These are phyloP conservation scores for Hirtodrosophila alboralis DNA, from an alignment of 2,888 invertebrate species.

Conservation along the genomic window DNA sequence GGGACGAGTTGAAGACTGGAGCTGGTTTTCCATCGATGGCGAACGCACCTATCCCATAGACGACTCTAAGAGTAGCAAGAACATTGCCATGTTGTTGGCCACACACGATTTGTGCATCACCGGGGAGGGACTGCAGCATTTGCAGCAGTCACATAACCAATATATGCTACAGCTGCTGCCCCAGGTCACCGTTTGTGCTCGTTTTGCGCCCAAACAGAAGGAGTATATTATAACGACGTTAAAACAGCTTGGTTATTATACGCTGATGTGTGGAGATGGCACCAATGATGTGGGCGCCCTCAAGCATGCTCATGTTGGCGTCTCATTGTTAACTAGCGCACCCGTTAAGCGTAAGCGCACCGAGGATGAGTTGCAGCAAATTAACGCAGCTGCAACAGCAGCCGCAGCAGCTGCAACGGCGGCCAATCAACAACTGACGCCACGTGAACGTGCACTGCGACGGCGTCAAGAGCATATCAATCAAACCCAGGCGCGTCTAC, in stretches of 20 bases:
- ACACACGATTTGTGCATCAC: slow-evolving; percentile 97
- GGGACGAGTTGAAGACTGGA: slow-evolving; percentile 85
- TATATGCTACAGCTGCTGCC: slow-evolving; percentile 91
- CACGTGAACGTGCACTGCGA: slow-evolving; percentile 80
- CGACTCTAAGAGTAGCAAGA: slow-evolving; percentile 81
- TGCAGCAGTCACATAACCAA: slow-evolving; percentile 87
- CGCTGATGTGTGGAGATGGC: slow-evolving; percentile 99
- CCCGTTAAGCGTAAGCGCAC: slow-evolving; percentile 85
- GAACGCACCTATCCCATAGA: slow-evolving; percentile 77
- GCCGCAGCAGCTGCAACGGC: slow-evolving; percentile 49
- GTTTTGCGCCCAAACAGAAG: slow-evolving; percentile 99
- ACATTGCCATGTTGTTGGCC: slow-evolving; percentile 88
- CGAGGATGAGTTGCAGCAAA: slow-evolving; percentile 59
- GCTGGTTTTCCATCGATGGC: slow-evolving; percentile 92
- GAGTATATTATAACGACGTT: slow-evolving; percentile 96
- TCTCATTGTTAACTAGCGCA: slow-evolving; percentile 94
- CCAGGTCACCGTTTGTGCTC: slow-evolving; percentile 95
- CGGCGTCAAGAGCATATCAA: slow-evolving; percentile 81
- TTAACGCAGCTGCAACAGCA: slow-evolving; percentile 45
- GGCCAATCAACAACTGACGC: slow-evolving; percentile 73
- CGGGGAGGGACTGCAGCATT: slow-evolving; percentile 92
- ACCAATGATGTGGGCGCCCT: slow-evolving; percentile 99
- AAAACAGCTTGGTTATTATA: slow-evolving; percentile 92
- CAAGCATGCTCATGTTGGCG: slow-evolving; percentile 99
- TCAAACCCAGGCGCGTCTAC: slow-evolving; percentile 80